Conservation (phyloP, 2,113 vertebrate genomes). For the Condylura cristata region DNA sequence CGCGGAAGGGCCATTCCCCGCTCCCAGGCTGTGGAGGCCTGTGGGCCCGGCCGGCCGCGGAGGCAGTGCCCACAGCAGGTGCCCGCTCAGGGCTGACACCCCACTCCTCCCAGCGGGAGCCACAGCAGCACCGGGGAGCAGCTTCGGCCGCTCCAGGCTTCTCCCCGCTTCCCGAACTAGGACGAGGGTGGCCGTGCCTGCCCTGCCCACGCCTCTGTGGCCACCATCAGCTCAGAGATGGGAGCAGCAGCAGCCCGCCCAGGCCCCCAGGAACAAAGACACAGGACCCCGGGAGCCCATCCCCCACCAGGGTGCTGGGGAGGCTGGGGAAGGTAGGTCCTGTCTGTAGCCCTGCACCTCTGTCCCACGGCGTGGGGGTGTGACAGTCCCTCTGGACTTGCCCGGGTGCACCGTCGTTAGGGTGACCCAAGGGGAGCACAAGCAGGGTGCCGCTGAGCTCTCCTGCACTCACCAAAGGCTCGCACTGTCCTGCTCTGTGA, state of each 20-base stretch:
- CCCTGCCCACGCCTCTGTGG: not conserved
- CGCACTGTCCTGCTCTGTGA: not conserved
- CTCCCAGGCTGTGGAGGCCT: too few species aligned
- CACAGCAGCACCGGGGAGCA: too few species aligned
- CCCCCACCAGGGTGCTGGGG: not conserved
- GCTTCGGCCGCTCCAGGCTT: not conserved
- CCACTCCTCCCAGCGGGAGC: not conserved
- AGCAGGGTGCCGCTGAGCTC: not conserved
- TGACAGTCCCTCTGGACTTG: not conserved
- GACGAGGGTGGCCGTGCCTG: not conserved
- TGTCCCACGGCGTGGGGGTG: too few species aligned
- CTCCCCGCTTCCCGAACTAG: not conserved
- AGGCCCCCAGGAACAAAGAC: not conserved
- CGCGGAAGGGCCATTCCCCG: too few species aligned
- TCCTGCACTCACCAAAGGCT: not conserved
- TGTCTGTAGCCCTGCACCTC: not conserved
- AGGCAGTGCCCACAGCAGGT: not conserved
- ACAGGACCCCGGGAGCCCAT: not conserved
- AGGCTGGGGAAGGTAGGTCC: not conserved
- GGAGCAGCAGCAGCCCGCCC: not conserved
- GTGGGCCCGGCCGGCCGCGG: rapidly evolving
- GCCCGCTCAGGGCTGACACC: rapidly evolving
- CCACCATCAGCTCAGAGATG: not conserved
- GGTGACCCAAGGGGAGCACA: not conserved
- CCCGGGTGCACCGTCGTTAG: not conserved